phyloP scores from a whole-genome alignment of 2,113 vertebrate genomes.

The Ovis canadensis region DNA sequence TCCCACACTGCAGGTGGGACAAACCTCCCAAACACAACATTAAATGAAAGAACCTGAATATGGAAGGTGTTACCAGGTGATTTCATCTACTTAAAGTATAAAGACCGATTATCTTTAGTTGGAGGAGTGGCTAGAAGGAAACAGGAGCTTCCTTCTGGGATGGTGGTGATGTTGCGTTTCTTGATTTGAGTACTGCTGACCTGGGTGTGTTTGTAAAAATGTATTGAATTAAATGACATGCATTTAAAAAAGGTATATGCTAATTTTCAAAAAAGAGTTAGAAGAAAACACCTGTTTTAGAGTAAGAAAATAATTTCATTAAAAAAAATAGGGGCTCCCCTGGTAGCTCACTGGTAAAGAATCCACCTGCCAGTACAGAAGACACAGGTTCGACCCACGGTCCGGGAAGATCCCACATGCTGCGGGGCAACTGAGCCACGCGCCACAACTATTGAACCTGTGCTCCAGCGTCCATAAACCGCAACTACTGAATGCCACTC shows the following conservation, averaged over 20 bases:
- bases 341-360: neutral
- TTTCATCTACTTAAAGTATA: neutral
- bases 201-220: neutral
- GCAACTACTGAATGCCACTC: neutral
- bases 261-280: neutral
- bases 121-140: neutral
- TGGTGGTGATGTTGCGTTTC: neutral
- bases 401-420: neutral
- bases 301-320: neutral
- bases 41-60: neutral
- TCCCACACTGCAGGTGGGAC: neutral
- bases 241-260: neutral
- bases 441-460: neutral
- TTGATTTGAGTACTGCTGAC: neutral
- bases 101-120: neutral
- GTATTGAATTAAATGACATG: neutral
- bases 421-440: neutral
- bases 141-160: neutral
- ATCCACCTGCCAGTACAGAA: neutral
- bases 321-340: neutral
- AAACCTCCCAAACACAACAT: neutral
- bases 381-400: neutral
- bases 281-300: neutral
- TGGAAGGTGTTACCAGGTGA: neutral
- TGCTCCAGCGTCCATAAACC: neutral